Base-by-base conservation (phyloP, 35 echinoderm and acorn worm genomes). In the Stichopus chloronotus region DNA sequence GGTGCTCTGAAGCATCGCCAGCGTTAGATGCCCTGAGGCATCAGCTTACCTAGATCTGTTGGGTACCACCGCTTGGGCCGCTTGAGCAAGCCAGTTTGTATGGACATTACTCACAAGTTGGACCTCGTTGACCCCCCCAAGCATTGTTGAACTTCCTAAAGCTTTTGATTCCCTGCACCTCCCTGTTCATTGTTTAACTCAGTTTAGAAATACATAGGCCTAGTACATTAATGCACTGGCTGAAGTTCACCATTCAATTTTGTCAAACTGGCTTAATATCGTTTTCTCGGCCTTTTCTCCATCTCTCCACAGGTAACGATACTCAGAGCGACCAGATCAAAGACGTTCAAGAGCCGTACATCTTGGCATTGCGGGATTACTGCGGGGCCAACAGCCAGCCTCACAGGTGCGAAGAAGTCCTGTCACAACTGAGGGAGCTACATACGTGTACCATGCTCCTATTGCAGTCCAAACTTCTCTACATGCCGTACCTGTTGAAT, bases 401-500 rank as follows among this genome's bases (percentile, higher is more conserved):
- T 0, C 78, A 87, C 8, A 86, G 96, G 13, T 61, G 59, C 59
- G 97, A 99, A 8, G 95, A 99, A 20, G 88, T 99, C 12, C 72
- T 99, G 61, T 71, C 92, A 2, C 93, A 95, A 63, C 92, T 96
- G 11, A 96, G 93, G 16, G 97, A 98, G 84, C 92, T 99, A 19
- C 82, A 92, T 9, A 60, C 59, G 6, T 95, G 97, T 60, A 87
- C 93, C 14, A 93, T 92, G 92, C 92, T 99, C 5, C 71, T 99
- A 72, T 85, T 93, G 13, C 93, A 99, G 13, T 95, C 95, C 77
- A 99, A 99, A 72, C 97, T 99, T 0, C 88, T 99, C 21, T 98
- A 96, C 90, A 99, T 96, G 95, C 97, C 97, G 13, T 99, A 99
- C 76, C 78, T 99, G 78, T 71, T 99, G 58, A 99, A 99, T 87